Evolutionary conservation across 1,140 invertebrate species (phyloP), one percentile per base, ranked within the genome.

Genomic region (Eriosoma lanigerum): DNA sequence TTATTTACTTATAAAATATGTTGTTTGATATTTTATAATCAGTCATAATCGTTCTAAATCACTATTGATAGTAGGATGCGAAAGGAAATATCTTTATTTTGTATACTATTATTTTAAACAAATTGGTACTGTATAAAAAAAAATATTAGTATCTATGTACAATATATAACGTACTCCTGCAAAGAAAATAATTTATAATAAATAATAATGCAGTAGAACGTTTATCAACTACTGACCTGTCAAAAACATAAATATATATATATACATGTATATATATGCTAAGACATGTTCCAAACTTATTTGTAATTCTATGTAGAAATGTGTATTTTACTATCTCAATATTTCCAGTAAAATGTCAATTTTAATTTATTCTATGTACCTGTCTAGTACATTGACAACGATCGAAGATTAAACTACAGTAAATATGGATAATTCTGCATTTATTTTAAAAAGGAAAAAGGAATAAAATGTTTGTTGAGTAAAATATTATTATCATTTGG

Each of bases 371-470:
- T 48, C 64, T n/a, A 24, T 48, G 44, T 24, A 29, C 32, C n/a
- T 38, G 32, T 38, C 32, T 44, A 38, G 19, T 38, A n/a, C 64
- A 68, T 38, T 17, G 64, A 46, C 38, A 38, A 68, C 64, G 64
- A 68, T 68, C 64, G 64, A 68, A 68, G 64, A 68, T 68, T 68
- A 46, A 4, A 64, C 17, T 26, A 64, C 32, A 17, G 32, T n/a
- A 64, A 64, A 12, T 64, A 60, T 29, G 32, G n/a, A 64, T 64
- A 19, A 32, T 1, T 19, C 19, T n/a, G 12, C 29, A 10, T 1
- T 17, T 62, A 19, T 32, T 62, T 2, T 26, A 17, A 26, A 17
- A 62, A 62, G 15, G 8, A 62, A 62, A 62, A n/a, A 8, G 29
- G 26, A 32, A 62, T 29, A n/a, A n/a, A 62, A 62, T 15, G 6